Evolutionary conservation across 2,797 vertebrate genomes (phyloP), one percentile per base, ranked within the genome.

Genomic region (Uromys caudimaculatus): DNA sequence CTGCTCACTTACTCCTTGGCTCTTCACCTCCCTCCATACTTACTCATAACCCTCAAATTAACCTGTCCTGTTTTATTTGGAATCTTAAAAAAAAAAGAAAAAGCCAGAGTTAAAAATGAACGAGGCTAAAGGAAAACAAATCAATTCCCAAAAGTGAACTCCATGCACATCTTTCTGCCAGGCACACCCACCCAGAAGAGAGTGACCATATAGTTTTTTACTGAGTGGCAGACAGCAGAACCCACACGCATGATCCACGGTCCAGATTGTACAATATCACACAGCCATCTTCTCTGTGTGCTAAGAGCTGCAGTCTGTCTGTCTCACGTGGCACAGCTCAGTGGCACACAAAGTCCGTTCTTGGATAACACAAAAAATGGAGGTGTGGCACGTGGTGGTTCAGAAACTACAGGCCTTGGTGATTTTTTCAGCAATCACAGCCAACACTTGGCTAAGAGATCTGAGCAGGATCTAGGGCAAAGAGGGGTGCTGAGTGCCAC

Each of bases 401-500:
- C 47, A 58, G 64, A 90, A 52, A 23, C 67, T 29, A 12, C 13
- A 71, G 54, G 50, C 78, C 23, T 1, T 16, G 44, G 2, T 64
- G 82, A 50, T 41, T 44, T 52, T 62, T 73, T 75, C 69, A 44
- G 62, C 88, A 56, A 83, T 44, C 82, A 41, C 89, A 85, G 35
- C 6, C 2, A 27, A 67, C 38, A 67, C 73, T 78, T 52, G 41
- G 75, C 83, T 90, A 60, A 92, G 86, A 95, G 89, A 60, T 69
- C n/a, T 69, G 79, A 60, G 75, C 95, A 97, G 94, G 82, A 38
- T 67, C 23, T 7, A 64, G 93, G 94, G 79, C 76, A 67, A 86
- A 97, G 90, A 95, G 97, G 87, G 83, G 93, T 56, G 54, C 29
- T 24, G 62, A n/a, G 96, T 35, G 92, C 87, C 54, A 10, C 2